Conservation (phyloP, 2,113 vertebrate species). For the Marmota flaviventris region DNA sequence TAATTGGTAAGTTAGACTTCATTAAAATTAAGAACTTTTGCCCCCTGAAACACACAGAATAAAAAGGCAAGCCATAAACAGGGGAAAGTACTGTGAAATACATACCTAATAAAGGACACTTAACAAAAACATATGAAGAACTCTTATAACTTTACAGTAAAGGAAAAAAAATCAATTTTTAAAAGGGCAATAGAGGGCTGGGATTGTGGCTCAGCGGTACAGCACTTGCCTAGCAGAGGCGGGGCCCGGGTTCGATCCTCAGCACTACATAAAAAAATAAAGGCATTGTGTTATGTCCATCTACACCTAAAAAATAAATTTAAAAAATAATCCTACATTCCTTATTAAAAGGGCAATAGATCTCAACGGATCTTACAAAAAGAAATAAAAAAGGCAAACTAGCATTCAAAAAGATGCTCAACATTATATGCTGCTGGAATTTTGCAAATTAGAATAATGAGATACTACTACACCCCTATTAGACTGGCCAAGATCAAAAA, state of each 20-base stretch:
- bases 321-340: too few relatives aligned
- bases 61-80: slow-evolving; percentile 10
- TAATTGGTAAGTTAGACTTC: background rate
- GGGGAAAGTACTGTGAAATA: background rate
- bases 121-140: background rate
- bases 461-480: background rate
- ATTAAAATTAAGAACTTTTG: slow-evolving; percentile 17
- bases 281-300: too few relatives aligned
- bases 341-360: background rate
- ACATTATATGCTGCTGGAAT: background rate
- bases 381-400: background rate
- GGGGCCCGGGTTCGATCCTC: too few relatives aligned
- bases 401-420: background rate
- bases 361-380: background rate
- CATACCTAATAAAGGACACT: background rate
- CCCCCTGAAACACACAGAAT: background rate
- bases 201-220: too few relatives aligned
- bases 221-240: too few relatives aligned
- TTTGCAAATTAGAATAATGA: background rate
- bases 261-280: too few relatives aligned
- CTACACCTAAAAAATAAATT: too few relatives aligned
- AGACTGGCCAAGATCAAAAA: background rate
- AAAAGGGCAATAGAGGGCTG: background rate
- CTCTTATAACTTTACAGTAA: background rate
- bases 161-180: background rate